phyloP scores from a whole-genome alignment of 2,888 invertebrate genomes.

The Escarpia spicata region DNA sequence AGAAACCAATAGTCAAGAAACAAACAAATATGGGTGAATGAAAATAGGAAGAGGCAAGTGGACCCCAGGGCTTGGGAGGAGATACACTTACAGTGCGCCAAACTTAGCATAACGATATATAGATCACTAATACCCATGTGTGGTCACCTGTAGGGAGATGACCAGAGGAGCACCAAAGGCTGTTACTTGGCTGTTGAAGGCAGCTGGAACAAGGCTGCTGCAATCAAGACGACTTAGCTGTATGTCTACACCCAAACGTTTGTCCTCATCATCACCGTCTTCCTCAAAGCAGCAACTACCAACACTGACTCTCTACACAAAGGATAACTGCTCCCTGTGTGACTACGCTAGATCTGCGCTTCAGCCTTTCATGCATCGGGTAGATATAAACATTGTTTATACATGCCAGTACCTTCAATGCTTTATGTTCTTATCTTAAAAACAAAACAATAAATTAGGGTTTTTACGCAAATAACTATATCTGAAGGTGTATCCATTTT shows the following conservation, averaged over 20 bases:
- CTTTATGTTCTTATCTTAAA: too few relatives aligned
- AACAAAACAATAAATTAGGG: too few relatives aligned
- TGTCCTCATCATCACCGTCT: background rate
- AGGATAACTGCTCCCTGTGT: conserved; percentile 83
- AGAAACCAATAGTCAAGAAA: too few relatives aligned
- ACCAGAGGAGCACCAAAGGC: background rate
- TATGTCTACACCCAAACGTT: background rate
- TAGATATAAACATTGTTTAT: background rate
- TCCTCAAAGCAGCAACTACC: conserved; percentile 65
- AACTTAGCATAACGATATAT: background rate
- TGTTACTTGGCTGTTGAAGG: background rate
- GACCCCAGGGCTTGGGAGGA: too few relatives aligned
- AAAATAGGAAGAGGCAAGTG: too few relatives aligned
- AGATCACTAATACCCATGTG: background rate
- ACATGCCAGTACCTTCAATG: too few relatives aligned
- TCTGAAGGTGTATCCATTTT: too few relatives aligned
- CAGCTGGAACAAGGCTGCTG: background rate
- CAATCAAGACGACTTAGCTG: background rate
- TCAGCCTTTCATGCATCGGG: conserved; percentile 27
- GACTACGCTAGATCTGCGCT: conserved; percentile 74
- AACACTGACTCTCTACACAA: conserved; percentile 82
- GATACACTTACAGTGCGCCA: background rate
- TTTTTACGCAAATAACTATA: too few relatives aligned
- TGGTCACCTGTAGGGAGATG: background rate
- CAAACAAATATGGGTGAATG: too few relatives aligned